Evolutionary conservation across 2,888 invertebrate genomes (phyloP).

Genomic region (Nysson spinosus): DNA sequence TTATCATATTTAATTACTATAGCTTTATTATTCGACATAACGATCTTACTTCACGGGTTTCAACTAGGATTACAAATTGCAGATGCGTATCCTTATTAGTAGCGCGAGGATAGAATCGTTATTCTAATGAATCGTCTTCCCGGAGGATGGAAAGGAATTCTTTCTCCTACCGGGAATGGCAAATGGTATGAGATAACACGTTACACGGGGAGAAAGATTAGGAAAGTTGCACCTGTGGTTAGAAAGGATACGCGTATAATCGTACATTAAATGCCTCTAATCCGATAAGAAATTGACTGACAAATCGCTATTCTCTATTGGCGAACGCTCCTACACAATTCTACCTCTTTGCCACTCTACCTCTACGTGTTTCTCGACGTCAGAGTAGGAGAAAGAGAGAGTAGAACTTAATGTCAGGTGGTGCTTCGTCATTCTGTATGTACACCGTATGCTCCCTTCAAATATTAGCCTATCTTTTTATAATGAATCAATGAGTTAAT

Average conservation of each 20-base stretch:
- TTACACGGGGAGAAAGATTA: constrained; percentile 52
- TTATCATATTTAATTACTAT: too few species aligned
- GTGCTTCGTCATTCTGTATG: constrained; percentile 48
- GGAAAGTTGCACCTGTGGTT: constrained; percentile 50
- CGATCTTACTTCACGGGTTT: too few species aligned
- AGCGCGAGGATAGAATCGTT: constrained; percentile 4
- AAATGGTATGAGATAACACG: constrained; percentile 37
- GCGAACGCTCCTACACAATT: constrained; percentile 40
- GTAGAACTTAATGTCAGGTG: constrained; percentile 58
- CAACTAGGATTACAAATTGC: too few species aligned
- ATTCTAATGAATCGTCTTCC: constrained; percentile 21
- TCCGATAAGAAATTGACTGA: constrained; percentile 64
- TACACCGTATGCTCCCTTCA: constrained; percentile 20
- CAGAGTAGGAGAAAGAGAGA: constrained; percentile 50
- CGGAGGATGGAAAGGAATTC: constrained; percentile 7
- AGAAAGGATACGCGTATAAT: constrained; percentile 46
- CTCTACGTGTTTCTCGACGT: constrained; percentile 26
- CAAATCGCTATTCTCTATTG: constrained; percentile 55
- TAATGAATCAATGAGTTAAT: constrained; percentile 30
- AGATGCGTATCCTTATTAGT: constrained; percentile 16
- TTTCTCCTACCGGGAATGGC: constrained; percentile 25
- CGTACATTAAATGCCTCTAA: constrained; percentile 57
- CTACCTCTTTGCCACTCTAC: constrained; percentile 19
- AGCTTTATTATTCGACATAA: too few species aligned
- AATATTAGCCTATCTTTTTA: constrained; percentile 33